Conservation (phyloP, 1,140 invertebrate genomes). For the Scaptomyza montana region DNA sequence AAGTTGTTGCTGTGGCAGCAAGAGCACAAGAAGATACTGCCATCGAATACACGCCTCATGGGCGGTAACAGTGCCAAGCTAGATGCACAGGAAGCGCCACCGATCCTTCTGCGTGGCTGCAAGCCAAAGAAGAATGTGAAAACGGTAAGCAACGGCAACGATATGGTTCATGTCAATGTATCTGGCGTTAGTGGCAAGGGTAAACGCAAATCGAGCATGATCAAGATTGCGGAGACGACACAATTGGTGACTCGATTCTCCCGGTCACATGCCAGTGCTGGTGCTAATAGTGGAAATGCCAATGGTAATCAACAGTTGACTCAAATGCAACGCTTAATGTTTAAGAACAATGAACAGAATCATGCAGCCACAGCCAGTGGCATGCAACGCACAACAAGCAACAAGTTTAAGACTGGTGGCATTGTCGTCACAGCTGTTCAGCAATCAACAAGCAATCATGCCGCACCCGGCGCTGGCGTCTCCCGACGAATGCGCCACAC, state of each 20-base stretch:
- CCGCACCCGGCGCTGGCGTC: slow-evolving; percentile 13
- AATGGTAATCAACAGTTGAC: slow-evolving; percentile 23
- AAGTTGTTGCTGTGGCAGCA: slow-evolving; percentile 79
- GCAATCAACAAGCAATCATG: slow-evolving; percentile 30
- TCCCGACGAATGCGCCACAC: slow-evolving; percentile 55
- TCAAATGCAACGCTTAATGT: slow-evolving; percentile 49
- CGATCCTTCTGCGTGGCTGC: slow-evolving; percentile 20
- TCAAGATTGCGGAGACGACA: slow-evolving; percentile 74
- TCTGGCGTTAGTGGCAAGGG: slow-evolving; percentile 25
- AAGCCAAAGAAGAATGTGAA: slow-evolving; percentile 25
- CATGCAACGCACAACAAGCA: slow-evolving; percentile 52
- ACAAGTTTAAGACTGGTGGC: slow-evolving; percentile 86
- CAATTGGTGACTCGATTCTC: slow-evolving; percentile 67
- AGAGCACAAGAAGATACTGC: slow-evolving; percentile 51
- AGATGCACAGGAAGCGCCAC: slow-evolving; percentile 43
- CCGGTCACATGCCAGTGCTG: slow-evolving; percentile 36
- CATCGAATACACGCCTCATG: slow-evolving; percentile 39
- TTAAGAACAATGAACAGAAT: slow-evolving; percentile 41
- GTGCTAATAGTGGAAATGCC: neutral
- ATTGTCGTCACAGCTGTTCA: slow-evolving; percentile 85
- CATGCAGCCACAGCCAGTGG: slow-evolving; percentile 7
- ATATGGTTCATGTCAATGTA: neutral
- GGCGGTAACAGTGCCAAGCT: slow-evolving; percentile 34
- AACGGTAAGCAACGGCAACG: slow-evolving; percentile 6
- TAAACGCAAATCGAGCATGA: slow-evolving; percentile 65